Evolutionary conservation across 1,140 invertebrate genomes (phyloP), one percentile per base, ranked within the genome.

Genomic region (Colletes latitarsis): DNA sequence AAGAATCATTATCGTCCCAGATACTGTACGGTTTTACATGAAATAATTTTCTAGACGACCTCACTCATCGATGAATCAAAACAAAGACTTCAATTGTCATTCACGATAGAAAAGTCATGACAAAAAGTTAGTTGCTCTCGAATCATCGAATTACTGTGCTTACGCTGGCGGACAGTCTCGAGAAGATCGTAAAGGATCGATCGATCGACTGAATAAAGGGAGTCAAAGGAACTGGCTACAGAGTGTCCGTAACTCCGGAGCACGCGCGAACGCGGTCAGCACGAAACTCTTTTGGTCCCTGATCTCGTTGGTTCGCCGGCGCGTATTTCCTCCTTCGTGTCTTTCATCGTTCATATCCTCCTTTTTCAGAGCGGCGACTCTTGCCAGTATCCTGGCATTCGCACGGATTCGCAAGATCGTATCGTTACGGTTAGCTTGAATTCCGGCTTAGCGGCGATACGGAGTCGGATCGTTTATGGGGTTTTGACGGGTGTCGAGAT

Each of bases 331-430:
- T 63, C 19, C 53, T 64, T 19, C 46, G 21, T 15, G 10, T 53
- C 72, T 55, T 21, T 15, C 52, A 67, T 58, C 74, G 49, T 64
- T 66, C 73, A 43, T 58, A 46, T 43, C 41, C 41, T 49, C 30
- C 12, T 76, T 58, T 58, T n/a, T 74, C 46, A 6, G 19, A 19
- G 6, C 19, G 21, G 49, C 52, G 15, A 66, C 63, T 30, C 30
- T 30, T n/a, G 41, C 39, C 39, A 68, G 17, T 57, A 68, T 68
- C n/a, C 52, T 8, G 19, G 76, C 30, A 76, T 80, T 83, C 82
- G 82, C 82, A 71, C 80, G 80, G 74, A 82, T 77, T 49, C 80
- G 68, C 67, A 52, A 83, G 82, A 83, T 83, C 43, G 19, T 83
- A 83, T 83, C 82, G 58, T 5, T 1, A 49, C 41, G 17, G 30